Evolutionary conservation across 1,140 invertebrate genomes (phyloP).

Genomic region (Brachionus koreanus): DNA sequence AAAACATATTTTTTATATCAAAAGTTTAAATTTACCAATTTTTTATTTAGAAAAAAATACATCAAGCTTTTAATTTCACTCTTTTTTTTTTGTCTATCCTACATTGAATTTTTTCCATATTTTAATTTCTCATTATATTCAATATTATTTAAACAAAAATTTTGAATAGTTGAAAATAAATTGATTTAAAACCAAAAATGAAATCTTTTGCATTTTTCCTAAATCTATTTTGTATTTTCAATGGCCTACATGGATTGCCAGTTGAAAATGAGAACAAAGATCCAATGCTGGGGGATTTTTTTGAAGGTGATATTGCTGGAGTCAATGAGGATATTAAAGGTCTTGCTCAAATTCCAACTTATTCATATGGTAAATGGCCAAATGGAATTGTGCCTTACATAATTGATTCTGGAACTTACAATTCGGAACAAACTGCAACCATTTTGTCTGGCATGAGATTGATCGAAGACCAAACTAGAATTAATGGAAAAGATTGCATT

Average conservation of each 20-base stretch:
- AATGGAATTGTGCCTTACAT: slow-evolving; percentile 38
- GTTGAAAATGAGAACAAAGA: neutral
- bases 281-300: slow-evolving; percentile 15
- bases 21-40: no score
- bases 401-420: slow-evolving; percentile 4
- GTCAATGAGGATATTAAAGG: neutral
- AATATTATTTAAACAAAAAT: neutral
- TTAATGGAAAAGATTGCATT: slow-evolving; percentile 13
- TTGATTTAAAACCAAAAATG: neutral
- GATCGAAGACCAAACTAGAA: slow-evolving; percentile 42
- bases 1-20: no score
- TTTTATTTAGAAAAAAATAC: neutral
- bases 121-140: neutral
- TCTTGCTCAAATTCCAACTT: slow-evolving; percentile 11
- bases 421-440: neutral
- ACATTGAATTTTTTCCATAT: neutral
- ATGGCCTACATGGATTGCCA: neutral
- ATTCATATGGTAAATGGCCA: slow-evolving; percentile 30
- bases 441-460: slow-evolving; percentile 30
- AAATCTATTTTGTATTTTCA: neutral
- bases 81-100: neutral
- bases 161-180: neutral
- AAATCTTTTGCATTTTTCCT: neutral
- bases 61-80: neutral
- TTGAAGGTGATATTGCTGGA: slow-evolving; percentile 42